A percentile compares a stretch with the other conserved stretches of the same genome.
Conservation (phyloP, 2,113 vertebrate genomes). For the Chaetura pelagica region DNA sequence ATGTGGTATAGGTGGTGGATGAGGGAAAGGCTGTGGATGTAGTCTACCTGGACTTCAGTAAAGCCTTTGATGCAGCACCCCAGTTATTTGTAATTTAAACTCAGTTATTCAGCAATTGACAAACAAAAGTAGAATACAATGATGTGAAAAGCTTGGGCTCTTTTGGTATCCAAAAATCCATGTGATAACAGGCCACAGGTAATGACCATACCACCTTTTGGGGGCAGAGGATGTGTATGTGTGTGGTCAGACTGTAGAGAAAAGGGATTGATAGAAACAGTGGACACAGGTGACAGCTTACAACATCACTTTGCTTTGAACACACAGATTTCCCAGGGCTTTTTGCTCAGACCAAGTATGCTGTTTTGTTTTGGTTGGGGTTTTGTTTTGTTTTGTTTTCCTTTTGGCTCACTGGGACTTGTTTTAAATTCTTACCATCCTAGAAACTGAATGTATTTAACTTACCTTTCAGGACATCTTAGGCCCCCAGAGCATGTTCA, state of each 20-base stretch:
- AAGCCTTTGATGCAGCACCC: too few species aligned
- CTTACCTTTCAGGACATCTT: constrained; percentile 47
- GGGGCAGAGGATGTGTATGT: not conserved
- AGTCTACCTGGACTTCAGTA: too few species aligned
- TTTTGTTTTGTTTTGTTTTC: not conserved
- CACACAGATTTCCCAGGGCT: not conserved
- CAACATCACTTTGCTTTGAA: not conserved
- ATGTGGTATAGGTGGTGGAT: too few species aligned
- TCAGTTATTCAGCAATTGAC: not conserved
- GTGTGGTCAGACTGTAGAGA: not conserved
- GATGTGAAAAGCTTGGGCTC: not conserved
- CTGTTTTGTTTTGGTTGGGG: not conserved
- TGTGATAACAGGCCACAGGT: not conserved
- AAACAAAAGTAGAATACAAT: not conserved
- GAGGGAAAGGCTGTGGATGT: too few species aligned
- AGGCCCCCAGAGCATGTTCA: not conserved
- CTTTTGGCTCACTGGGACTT: not conserved
- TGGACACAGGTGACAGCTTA: not conserved
- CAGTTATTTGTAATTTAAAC: not conserved
- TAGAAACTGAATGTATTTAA: constrained; percentile 39
- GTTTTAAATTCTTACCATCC: constrained; percentile 20
- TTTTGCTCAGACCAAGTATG: not conserved
- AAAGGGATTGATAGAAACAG: not conserved
- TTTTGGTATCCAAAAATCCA: not conserved
- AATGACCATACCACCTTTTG: not conserved